Evolutionary conservation across 2,888 invertebrate genomes (phyloP).

Genomic region (Pelosia muscerda): DNA sequence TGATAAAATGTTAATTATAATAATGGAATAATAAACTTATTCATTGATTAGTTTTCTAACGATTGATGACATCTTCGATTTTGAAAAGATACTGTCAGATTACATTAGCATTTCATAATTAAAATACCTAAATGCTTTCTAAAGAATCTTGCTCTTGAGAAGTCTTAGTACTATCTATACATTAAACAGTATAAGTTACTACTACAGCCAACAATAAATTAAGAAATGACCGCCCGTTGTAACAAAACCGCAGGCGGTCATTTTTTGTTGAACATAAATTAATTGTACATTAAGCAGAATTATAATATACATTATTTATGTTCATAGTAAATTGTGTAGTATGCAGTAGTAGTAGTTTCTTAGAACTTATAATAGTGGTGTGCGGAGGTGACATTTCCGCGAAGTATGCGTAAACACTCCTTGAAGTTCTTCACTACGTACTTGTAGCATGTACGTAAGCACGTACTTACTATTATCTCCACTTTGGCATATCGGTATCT

Average conservation of each 20-base stretch:
- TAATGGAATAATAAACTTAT: no score
- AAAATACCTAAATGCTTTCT: no score
- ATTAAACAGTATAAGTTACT: background rate
- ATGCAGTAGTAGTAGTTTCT: conserved; percentile 53
- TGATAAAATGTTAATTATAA: no score
- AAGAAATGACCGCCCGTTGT: background rate
- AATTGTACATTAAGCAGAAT: conserved; percentile 5
- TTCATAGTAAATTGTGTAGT: conserved; percentile 42
- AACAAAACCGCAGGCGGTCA: background rate
- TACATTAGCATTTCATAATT: no score
- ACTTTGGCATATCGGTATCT: background rate
- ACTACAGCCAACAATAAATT: conserved; percentile 1
- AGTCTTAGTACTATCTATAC: background rate
- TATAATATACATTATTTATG: conserved; percentile 40
- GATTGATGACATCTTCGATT: no score
- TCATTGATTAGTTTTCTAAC: no score
- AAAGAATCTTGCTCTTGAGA: background rate
- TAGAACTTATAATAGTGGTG: conserved; percentile 49
- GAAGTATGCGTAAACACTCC: conserved; percentile 37
- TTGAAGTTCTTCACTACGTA: background rate
- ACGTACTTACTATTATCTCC: background rate
- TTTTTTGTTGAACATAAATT: conserved; percentile 9
- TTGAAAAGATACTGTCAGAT: no score
- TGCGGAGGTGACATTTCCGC: conserved; percentile 40
- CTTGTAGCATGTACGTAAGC: background rate